Evolutionary conservation across 2,888 invertebrate species (phyloP), one percentile per base, ranked within the genome.

Genomic region (Platycheirus rosarum): DNA sequence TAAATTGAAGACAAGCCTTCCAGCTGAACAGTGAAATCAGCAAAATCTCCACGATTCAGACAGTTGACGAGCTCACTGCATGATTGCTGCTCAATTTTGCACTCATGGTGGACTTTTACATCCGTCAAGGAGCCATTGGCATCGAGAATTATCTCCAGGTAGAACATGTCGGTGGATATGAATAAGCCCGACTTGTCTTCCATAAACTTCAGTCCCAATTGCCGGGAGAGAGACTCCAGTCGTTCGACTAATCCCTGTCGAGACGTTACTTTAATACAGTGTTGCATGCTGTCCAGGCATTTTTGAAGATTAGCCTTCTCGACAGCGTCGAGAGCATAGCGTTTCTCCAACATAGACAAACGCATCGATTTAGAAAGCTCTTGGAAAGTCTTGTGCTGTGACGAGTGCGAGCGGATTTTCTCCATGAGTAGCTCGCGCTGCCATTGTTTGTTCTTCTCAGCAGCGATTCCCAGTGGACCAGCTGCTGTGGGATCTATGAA

Each of bases 121-220:
- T 98, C 98, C 88, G 95, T 95, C 0, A 98, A 95, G 32, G 93
- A 93, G 20, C 97, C 98, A 40, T 93, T 93, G 2, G 94, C 92
- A 87, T 98, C 97, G 66, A 98, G 92, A 65, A 96, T 91, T 86
- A 98, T 95, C 92, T 98, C 97, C 86, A 98, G 92, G 90, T 97
- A 97, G 91, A 98, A 98, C 97, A 98, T 97, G 88, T 98, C 98
- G 0, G 97, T 97, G 42, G 97, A 97, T 89, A 98, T 97, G 88
- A 97, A 97, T 79, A 97, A 92, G 48, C 95, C 95, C 55, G 95
- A 94, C 75, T 95, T 93, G 66, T 96, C 96, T 82, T 95, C 95
- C 88, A 96, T 95, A 90, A 97, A 97, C 89, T 97, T 97, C 69
- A 97, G 92, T 93, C 97, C 97, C 80, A 97, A 92, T 89, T 98